phyloP scores from a whole-genome alignment of 1,140 invertebrate species.

The Brachionus angularis region DNA sequence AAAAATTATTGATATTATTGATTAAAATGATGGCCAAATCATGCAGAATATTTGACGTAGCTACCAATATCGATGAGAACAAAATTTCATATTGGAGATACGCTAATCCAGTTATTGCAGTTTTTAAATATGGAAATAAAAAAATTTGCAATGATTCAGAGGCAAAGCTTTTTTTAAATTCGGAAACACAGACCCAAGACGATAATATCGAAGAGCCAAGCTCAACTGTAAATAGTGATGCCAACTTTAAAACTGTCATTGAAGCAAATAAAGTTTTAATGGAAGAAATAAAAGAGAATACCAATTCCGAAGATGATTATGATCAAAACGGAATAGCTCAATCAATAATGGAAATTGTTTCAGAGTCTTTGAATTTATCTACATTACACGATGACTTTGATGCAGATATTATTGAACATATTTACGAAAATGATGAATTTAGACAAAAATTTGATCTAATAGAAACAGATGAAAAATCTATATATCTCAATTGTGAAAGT shows the following conservation, averaged over 20 bases:
- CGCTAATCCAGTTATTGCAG: slow-evolving; percentile 38
- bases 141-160: no score
- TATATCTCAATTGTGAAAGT: no score
- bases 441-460: no score
- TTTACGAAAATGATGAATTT: neutral
- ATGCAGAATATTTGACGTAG: slow-evolving; percentile 27
- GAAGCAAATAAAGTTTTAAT: no score
- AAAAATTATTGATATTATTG: slow-evolving; percentile 25
- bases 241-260: neutral
- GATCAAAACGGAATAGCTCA: no score
- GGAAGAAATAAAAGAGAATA: no score
- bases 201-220: no score
- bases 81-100: slow-evolving; percentile 12
- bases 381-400: neutral
- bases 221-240: no score
- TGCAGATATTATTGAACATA: neutral
- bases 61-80: slow-evolving; percentile 7
- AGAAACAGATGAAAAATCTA: no score
- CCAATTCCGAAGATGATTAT: no score
- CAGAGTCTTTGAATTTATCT: neutral
- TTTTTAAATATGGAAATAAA: neutral
- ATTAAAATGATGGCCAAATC: slow-evolving; percentile 30
- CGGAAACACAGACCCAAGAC: neutral
- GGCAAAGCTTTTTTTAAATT: no score
- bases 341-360: neutral